Percentiles rank a stretch among this genome's conserved stretches.
Conservation (phyloP, 2,113 vertebrate genomes). For the Lepidothrix coronata region DNA sequence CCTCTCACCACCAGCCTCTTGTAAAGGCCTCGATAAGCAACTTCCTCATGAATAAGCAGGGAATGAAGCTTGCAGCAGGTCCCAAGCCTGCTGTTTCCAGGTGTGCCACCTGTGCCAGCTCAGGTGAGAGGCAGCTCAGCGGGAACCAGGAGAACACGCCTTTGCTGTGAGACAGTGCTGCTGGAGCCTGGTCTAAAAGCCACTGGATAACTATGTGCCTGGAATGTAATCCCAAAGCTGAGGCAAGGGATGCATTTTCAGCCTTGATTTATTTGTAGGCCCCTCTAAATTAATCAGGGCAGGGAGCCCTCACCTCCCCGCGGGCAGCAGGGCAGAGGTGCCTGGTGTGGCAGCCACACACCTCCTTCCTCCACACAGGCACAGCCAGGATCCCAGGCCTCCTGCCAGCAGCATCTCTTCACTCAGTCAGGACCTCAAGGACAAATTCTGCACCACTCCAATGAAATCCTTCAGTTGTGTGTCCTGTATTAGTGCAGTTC, state of each 20-base stretch:
- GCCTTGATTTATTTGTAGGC: neutral
- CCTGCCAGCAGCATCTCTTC: neutral
- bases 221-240: neutral
- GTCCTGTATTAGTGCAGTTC: rapidly evolving
- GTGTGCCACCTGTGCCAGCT: neutral
- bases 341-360: rapidly evolving
- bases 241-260: neutral
- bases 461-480: rapidly evolving
- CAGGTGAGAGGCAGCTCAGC: rapidly evolving
- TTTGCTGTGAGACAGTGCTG: rapidly evolving
- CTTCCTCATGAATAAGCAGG: neutral
- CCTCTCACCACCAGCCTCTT: neutral
- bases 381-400: neutral
- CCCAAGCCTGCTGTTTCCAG: neutral
- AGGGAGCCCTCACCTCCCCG: neutral
- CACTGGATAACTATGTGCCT: neutral
- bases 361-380: rapidly evolving
- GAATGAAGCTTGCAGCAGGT: neutral
- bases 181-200: rapidly evolving
- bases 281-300: neutral
- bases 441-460: neutral
- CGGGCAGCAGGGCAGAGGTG: neutral
- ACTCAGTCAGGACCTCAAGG: rapidly evolving
- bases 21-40: neutral
- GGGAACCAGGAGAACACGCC: neutral